Percentiles rank a stretch among this genome's conserved stretches.
phyloP scores from a whole-genome alignment of 2,113 vertebrate genomes.

The Microcebus murinus region DNA sequence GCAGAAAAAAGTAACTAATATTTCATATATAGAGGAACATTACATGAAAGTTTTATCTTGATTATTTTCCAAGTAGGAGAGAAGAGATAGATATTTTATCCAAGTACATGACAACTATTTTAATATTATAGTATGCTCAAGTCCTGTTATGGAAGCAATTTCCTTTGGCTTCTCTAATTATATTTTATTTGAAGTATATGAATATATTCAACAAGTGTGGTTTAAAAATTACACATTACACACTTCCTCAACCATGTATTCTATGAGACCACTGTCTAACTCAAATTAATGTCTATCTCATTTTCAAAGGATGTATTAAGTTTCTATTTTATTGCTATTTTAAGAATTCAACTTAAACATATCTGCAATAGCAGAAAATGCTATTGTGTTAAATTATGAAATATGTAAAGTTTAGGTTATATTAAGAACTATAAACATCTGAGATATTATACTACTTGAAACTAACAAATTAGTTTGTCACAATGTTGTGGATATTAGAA shows the following conservation, averaged over 20 bases:
- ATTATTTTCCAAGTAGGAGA: neutral
- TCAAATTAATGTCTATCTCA: neutral
- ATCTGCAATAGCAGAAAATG: neutral
- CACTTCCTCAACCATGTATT: neutral
- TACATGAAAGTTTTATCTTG: slow-evolving; percentile 17
- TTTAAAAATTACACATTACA: neutral
- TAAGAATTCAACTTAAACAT: neutral
- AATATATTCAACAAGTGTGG: neutral
- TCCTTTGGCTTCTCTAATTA: neutral
- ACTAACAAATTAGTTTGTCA: neutral
- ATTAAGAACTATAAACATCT: neutral
- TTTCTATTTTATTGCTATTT: slow-evolving; percentile 1
- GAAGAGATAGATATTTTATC: slow-evolving; percentile 16
- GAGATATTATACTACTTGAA: neutral
- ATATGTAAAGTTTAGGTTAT: neutral
- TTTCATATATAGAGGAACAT: neutral
- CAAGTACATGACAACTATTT: neutral
- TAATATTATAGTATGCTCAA: neutral
- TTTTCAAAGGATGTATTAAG: neutral
- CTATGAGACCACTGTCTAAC: neutral
- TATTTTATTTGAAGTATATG: neutral
- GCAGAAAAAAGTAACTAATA: slow-evolving; percentile 43
- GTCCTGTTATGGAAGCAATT: neutral
- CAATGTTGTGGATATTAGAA: neutral
- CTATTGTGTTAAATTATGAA: neutral